A percentile compares a stretch with the other conserved stretches of the same genome.
Evolutionary conservation across 37 sponge, comb jelly and placozoan genomes (phyloP).

Genomic region (Beroe ovata): DNA sequence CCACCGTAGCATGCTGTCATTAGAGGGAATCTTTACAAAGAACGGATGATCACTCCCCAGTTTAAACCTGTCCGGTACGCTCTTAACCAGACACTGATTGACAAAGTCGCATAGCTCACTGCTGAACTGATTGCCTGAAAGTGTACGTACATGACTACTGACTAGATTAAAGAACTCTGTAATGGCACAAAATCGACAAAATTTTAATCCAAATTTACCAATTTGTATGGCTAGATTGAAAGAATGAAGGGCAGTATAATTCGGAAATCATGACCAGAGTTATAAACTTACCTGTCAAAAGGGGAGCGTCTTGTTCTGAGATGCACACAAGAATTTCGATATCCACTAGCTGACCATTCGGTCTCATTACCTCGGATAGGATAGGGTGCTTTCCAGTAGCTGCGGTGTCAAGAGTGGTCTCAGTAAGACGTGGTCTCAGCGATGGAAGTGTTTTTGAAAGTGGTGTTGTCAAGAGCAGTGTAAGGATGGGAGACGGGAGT

Average conservation of each 20-base stretch:
- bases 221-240: no score
- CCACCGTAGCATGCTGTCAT: not conserved
- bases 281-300: slow-evolving; percentile 4
- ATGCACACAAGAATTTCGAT: not conserved
- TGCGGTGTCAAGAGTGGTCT: no score
- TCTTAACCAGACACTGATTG: not conserved
- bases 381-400: slow-evolving; percentile 10
- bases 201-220: no score
- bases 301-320: not conserved
- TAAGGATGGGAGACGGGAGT: no score
- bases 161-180: no score
- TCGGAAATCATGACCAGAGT: no score
- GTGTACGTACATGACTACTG: no score
- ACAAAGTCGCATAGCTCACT: not conserved
- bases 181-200: no score
- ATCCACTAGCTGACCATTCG: not conserved
- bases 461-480: no score
- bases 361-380: not conserved
- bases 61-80: not conserved
- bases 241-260: no score
- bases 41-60: not conserved
- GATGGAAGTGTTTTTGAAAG: no score
- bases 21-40: not conserved
- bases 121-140: not conserved
- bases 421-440: no score